Base-by-base conservation (phyloP, 2,888 invertebrate species). In the Ernsta delagoae region DNA sequence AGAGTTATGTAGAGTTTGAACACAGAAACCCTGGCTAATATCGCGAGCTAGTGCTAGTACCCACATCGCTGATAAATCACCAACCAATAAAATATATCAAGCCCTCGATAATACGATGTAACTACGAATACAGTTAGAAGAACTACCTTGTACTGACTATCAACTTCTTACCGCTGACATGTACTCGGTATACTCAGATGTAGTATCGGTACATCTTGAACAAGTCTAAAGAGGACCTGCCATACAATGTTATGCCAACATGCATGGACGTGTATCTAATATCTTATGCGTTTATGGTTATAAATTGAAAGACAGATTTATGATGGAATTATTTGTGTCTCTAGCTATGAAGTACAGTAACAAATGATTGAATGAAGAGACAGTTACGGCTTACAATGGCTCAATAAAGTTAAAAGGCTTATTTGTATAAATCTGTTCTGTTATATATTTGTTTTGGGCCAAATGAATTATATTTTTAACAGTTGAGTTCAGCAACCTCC, bases 181-280 rank as follows among this genome's bases (percentile, higher is more conserved):
- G 64, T 43, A 54, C 6, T n/a, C 64, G n/a, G n/a, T n/a, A n/a
- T n/a, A n/a, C 24, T 24, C 24, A 3, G 24, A 24, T 24, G 24
- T 24, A 24, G 24, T 64, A 64, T 64, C 64, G 45, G 11, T 43
- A 1, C 64, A 64, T 64, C 64, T 57, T 9, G 45, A 34, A 65
- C 65, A 48, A 48, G 57, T 36, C 65, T 16, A 65, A 57, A 65
- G 57, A 57, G 31, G 11, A 43, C 3, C 50, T 7, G 12, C 56
- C 54, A 6, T 54, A 54, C 31, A 54, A n/a, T 54, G 53, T 53
- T 57, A 57, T 34, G 36, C 57, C 57, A 12, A 39, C 57, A 57
- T 12, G 57, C 57, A 5, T 36, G 34, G 36, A 12, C 7, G 56
- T 56, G 31, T 56, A 24, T 24, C 24, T 24, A 56, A 36, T 56